These are phyloP conservation scores for Dissostichus mawsoni DNA, from an alignment of 2,113 vertebrate species.

Conservation along the genomic window DNA sequence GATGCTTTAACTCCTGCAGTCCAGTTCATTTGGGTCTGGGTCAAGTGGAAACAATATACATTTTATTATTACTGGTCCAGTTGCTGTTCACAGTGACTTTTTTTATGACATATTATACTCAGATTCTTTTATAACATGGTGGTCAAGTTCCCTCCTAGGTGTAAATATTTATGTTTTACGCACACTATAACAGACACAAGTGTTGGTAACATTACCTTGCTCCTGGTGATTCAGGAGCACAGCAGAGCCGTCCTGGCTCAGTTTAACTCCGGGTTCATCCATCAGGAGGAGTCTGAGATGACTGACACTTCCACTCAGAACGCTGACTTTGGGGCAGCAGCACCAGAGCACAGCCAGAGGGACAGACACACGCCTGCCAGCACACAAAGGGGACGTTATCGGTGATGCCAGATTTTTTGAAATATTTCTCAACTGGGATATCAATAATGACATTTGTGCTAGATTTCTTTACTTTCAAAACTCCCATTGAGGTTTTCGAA, in stretches of 20 bases:
- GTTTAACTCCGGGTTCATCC: slow-evolving; percentile 64
- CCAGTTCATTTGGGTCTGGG: too few species aligned
- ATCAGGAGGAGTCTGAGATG: slow-evolving; percentile 81
- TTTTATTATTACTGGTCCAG: too few species aligned
- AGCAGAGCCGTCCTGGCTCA: slow-evolving; percentile 84
- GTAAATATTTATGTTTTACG: neutral
- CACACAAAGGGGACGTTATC: neutral
- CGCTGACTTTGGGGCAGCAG: slow-evolving; percentile 81
- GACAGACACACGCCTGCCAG: slow-evolving; percentile 76
- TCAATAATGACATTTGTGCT: neutral
- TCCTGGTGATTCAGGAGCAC: slow-evolving; percentile 72
- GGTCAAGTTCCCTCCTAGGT: too few species aligned
- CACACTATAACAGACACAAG: neutral
- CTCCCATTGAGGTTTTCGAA: too few species aligned
- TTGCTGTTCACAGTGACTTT: too few species aligned
- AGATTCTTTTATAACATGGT: too few species aligned
- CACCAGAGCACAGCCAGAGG: slow-evolving; percentile 87
- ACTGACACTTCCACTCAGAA: slow-evolving; percentile 82
- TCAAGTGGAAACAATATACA: too few species aligned
- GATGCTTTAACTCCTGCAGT: too few species aligned
- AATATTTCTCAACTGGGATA: neutral
- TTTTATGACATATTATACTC: too few species aligned
- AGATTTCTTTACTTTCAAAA: neutral
- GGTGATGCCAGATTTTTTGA: neutral
- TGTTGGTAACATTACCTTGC: slow-evolving; percentile 36